Conservation (phyloP, 1,140 invertebrate genomes). For the Drosophila teissieri region DNA sequence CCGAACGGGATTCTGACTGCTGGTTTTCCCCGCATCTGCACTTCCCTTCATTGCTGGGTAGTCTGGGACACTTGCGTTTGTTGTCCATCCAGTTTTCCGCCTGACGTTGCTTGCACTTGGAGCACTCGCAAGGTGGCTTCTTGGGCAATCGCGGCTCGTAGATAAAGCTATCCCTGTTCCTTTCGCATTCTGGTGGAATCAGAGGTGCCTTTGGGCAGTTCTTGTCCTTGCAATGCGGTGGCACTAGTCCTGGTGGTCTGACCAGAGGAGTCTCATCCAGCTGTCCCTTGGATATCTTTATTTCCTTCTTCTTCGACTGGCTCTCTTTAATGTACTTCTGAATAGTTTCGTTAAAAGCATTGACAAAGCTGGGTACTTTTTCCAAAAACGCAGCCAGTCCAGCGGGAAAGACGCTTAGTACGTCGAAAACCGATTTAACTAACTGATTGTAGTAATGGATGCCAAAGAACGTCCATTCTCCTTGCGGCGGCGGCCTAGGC, state of each 20-base stretch:
- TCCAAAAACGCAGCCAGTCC: conserved; percentile 18
- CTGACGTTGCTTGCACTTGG: conserved; percentile 38
- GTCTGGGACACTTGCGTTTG: conserved; percentile 27
- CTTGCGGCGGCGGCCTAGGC: conserved; percentile 50
- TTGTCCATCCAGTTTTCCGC: conserved; percentile 48
- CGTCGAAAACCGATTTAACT: conserved; percentile 36
- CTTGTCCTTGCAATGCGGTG: conserved; percentile 31
- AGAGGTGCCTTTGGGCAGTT: conserved; percentile 9
- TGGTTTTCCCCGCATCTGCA: not conserved
- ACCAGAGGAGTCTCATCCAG: conserved; percentile 56
- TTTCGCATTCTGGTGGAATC: not conserved
- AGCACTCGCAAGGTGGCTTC: conserved; percentile 29
- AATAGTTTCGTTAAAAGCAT: not conserved
- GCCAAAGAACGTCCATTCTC: conserved; percentile 45
- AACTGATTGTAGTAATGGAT: conserved; percentile 60
- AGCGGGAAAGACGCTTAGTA: conserved; percentile 34
- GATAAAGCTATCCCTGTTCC: conserved; percentile 21
- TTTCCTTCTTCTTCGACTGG: conserved; percentile 14
- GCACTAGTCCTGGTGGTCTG: conserved; percentile 21
- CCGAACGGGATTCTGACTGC: not conserved
- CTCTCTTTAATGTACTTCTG: conserved; percentile 8
- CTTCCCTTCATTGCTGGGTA: not conserved
- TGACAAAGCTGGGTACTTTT: conserved; percentile 18
- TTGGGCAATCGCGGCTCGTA: conserved; percentile 30
- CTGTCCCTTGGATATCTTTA: conserved; percentile 21